These are phyloP conservation scores for Bucco capensis DNA, from an alignment of 2,113 vertebrate species.

Conservation along the genomic window DNA sequence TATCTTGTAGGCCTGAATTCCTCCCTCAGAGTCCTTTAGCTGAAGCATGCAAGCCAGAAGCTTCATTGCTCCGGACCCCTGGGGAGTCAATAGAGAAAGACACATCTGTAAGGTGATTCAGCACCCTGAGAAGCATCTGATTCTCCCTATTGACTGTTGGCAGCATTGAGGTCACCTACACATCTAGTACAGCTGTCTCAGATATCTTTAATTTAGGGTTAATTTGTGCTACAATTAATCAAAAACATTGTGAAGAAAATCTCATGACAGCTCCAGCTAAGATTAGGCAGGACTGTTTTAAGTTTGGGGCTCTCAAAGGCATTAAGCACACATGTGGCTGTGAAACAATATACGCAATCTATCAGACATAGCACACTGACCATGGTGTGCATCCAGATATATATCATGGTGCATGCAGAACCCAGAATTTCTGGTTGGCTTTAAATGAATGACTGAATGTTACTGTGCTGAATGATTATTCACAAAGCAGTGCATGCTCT, in stretches of 20 bases:
- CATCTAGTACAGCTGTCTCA: neutral
- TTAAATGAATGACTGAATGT: neutral
- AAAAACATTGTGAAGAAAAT: neutral
- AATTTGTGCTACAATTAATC: neutral
- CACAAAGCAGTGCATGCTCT: neutral
- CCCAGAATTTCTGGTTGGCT: neutral
- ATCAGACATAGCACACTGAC: neutral
- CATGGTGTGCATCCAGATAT: neutral
- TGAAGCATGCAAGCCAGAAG: constrained; percentile 13
- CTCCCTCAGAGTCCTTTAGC: neutral
- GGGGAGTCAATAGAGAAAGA: neutral
- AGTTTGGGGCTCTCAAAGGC: neutral
- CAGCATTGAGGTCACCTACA: neutral
- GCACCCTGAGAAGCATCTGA: neutral
- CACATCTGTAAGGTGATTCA: constrained; percentile 12
- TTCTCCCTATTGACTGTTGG: neutral
- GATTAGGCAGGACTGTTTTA: neutral
- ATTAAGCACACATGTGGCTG: fast-evolving
- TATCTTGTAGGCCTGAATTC: constrained; percentile 8
- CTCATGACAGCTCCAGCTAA: neutral
- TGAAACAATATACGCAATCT: neutral
- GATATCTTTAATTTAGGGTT: neutral
- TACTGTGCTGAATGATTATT: neutral
- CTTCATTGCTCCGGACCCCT: neutral
- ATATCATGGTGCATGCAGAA: neutral